Evolutionary conservation across 2,888 invertebrate genomes (phyloP).

Genomic region (Ariolimax columbianus): DNA sequence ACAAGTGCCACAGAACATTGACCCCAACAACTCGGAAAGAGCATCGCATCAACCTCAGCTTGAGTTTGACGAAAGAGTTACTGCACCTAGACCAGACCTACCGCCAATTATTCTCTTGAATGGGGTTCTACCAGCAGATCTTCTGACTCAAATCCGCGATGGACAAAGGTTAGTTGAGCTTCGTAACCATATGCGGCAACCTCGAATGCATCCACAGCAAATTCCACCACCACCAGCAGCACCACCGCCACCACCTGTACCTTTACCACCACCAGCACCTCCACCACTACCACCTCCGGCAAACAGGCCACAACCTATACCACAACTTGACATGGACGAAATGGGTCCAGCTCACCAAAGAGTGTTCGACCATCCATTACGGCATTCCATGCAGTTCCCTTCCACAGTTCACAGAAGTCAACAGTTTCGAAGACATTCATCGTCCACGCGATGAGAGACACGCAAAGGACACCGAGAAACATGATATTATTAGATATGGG

Average conservation of each 20-base stretch:
- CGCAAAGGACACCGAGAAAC: background rate
- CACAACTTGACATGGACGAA: background rate
- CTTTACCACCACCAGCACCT: background rate
- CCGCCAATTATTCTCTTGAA: background rate
- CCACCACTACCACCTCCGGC: constrained; percentile 6
- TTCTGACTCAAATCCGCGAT: background rate
- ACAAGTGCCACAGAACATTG: background rate
- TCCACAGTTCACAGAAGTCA: background rate
- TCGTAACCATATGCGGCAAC: background rate
- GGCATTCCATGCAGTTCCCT: background rate
- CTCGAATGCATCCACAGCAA: background rate
- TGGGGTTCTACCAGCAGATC: background rate
- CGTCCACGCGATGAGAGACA: background rate
- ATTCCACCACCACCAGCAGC: background rate
- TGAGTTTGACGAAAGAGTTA: background rate
- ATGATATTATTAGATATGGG: too few species aligned
- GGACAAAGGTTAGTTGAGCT: background rate
- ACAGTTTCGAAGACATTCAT: background rate
- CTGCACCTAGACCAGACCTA: background rate
- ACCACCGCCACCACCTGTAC: background rate
- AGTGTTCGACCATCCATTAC: background rate
- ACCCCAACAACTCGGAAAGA: background rate
- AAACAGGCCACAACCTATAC: background rate
- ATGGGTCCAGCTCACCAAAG: background rate
- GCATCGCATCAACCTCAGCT: background rate